Conservation (phyloP, 2,797 vertebrate genomes). For the Poecilia velifera region DNA sequence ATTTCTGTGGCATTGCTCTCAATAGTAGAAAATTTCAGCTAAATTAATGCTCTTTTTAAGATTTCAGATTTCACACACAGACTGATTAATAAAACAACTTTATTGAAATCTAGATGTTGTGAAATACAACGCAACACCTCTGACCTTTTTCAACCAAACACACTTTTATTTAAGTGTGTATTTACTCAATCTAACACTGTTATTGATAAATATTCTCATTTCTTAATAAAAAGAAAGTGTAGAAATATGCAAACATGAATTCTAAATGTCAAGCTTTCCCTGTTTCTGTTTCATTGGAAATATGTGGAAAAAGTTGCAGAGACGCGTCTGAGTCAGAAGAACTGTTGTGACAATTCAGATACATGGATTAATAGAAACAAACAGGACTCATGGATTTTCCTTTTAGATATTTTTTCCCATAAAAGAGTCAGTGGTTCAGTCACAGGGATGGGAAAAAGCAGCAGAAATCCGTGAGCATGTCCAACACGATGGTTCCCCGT, state of each 20-base stretch:
- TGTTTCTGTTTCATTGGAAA: background rate
- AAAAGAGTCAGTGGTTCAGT: conserved; percentile 48
- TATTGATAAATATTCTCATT: background rate
- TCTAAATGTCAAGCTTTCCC: conserved; percentile 16
- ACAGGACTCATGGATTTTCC: conserved; percentile 49
- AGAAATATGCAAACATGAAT: conserved; percentile 8
- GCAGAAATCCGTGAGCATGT: conserved; percentile 67
- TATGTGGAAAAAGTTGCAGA: background rate
- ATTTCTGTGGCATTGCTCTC: background rate
- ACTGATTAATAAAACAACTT: background rate
- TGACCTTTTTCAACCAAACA: conserved; percentile 3
- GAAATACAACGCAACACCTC: background rate
- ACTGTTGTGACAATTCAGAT: conserved; percentile 57
- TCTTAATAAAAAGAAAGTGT: background rate
- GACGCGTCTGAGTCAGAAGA: background rate
- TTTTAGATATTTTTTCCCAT: conserved; percentile 55
- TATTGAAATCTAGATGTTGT: conserved; percentile 1
- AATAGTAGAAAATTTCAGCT: background rate
- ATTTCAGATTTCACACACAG: background rate
- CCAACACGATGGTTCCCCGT: conserved; percentile 47
- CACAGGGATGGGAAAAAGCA: conserved; percentile 53
- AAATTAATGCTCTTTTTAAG: background rate
- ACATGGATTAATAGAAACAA: conserved; percentile 22
- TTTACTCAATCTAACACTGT: background rate
- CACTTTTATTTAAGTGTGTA: background rate